Evolutionary conservation across 2,888 invertebrate genomes (phyloP), one percentile per base, ranked within the genome.

Genomic region (Xestia c-nigrum): DNA sequence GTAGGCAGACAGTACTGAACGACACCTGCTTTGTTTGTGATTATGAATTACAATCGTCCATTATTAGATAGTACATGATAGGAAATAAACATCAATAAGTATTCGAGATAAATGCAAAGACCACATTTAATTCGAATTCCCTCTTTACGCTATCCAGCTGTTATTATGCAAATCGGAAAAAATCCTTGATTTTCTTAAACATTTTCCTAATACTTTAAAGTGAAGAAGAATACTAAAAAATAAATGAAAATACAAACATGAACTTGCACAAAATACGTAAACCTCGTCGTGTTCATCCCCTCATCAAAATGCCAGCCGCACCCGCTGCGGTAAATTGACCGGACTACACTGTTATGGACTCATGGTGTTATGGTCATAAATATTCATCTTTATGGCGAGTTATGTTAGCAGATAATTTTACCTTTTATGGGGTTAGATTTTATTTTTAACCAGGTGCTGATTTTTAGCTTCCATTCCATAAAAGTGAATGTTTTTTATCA

Each of bases 301-400:
- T 83, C 74, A 73, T 77, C 67, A 84, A 84, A 84, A 83, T 87
- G 79, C 75, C 80, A 78, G 88, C 88, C 88, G 83, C 88, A 59
- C 88, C 89, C 87, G 85, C 55, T 88, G 89, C 88, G 89, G 70
- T 67, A 88, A 84, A 89, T 89, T 89, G 87, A 83, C 82, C 79
- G 81, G 72, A 71, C 79, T 66, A 71, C 68, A 61, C 57, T 50
- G 68, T 65, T 65, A 72, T 72, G 72, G 72, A 50, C 61, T 59
- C 31, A 59, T 16, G 9, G 61, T 61, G 47, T 63, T 52, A 82
- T 77, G 83, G 78, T 71, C 69, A 77, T 61, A 61, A 64, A 64
- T 89, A 78, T 74, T 69, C 76, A 78, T 75, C 78, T 75, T 85
- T 81, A 81, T 67, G 65, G 61, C 59, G 10, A 46, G 67, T 68